These are phyloP conservation scores for Hipposideros larvatus DNA, from an alignment of 2,797 vertebrate species.

Conservation along the genomic window DNA sequence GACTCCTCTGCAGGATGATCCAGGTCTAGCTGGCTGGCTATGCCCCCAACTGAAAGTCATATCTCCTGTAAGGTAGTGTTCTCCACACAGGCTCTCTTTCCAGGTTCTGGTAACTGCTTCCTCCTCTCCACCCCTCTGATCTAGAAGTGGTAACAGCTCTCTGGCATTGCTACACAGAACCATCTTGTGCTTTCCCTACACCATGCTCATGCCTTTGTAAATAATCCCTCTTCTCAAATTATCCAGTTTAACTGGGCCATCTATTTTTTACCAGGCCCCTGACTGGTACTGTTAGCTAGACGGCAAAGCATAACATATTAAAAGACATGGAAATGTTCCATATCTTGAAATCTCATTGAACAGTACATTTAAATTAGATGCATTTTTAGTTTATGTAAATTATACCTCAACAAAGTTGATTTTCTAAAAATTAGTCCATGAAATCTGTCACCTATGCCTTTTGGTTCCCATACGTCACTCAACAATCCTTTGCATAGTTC, in stretches of 20 bases:
- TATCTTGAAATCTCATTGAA: slow-evolving; percentile 27
- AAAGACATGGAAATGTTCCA: neutral
- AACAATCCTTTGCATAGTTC: neutral
- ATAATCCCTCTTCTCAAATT: slow-evolving; percentile 16
- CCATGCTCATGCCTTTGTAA: neutral
- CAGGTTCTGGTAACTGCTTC: neutral
- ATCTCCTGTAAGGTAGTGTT: neutral
- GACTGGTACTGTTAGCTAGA: neutral
- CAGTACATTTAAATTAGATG: neutral
- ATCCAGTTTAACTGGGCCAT: neutral
- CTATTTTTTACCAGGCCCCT: neutral
- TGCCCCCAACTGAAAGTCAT: neutral
- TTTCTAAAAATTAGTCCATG: neutral
- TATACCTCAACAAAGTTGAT: neutral
- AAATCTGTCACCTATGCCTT: neutral
- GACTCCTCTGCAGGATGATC: neutral
- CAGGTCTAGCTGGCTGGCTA: neutral
- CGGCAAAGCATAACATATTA: neutral
- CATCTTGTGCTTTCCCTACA: neutral
- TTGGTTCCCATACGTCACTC: neutral
- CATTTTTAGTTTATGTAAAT: neutral
- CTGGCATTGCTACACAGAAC: neutral
- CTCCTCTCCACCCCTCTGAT: neutral
- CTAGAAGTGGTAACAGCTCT: neutral
- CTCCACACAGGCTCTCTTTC: neutral